Evolutionary conservation across 2,888 invertebrate species (phyloP), one percentile per base, ranked within the genome.

Genomic region (Macrophya alboannulata): DNA sequence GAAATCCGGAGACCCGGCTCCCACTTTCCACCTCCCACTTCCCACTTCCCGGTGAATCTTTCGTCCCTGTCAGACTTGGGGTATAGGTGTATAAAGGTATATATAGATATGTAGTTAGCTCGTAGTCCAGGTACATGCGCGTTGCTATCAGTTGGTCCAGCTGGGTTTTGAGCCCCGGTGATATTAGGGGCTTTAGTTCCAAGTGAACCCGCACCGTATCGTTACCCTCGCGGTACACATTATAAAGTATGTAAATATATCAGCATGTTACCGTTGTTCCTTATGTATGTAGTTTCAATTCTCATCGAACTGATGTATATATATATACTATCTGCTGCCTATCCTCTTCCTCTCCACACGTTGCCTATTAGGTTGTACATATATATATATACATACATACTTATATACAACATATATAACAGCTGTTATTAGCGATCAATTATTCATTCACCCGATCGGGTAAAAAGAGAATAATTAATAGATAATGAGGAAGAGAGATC

Each of bases 131-230:
- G 81, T 81, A 65, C 81, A 81, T 81, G 81, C 81, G 81, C 81
- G 81, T n/a, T 81, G 81, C 37, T 43, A 43, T 62, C 81, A 59
- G 81, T 4, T 81, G 81, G 81, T 62, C 81, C 81, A 81, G 72
- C 72, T 74, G 81, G 81, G 43, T 81, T 68, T 62, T 45, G 81
- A 81, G 81, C 81, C 81, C 81, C 81, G 81, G 81, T 65, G 62
- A 81, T 43, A 81, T 62, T 84, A 45, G 72, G 85, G 77, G 79
- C 83, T 86, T 88, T 88, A 88, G 88, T 88, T 87, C 85, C 86
- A 86, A 85, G 43, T 62, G 62, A 84, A 85, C 85, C 87, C 88
- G 88, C 87, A 87, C 84, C 87, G 87, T 87, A 84, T 86, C 88
- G 87, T 87, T 81, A 88, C 87, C 86, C 72, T 77, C 40, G 40